Base-by-base conservation (phyloP, 2,113 vertebrate species). In the Pitta sordida region DNA sequence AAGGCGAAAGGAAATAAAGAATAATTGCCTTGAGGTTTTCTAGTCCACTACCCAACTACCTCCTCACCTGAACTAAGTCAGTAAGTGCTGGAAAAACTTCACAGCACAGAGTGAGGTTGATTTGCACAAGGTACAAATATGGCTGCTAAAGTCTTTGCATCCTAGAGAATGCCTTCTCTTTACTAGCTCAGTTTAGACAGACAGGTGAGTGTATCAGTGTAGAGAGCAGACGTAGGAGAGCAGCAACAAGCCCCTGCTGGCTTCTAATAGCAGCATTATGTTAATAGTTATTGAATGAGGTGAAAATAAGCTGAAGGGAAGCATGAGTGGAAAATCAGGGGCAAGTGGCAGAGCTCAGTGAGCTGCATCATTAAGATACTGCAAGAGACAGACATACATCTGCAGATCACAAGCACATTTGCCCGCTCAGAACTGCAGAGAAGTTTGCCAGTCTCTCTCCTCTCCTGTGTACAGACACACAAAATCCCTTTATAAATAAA, bases 271-370 rank as follows among this genome's bases (percentile, higher is more conserved):
- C 24, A 74, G 52, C 53, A 83, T 95, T 93, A 92, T 93, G 83
- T 86, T 95, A 94, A 96, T 83, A 93, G 83, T 81, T 90, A 91
- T 86, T 86, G 87, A 92, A 95, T 81, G 91, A 95, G 52, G 44
- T 88, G 86, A 86, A 94, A 95, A 96, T 92, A 96, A 96, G 70
- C 81, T 91, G 75, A 91, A 53, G 27, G 37, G 74, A 94, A 91
- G 58, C 81, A 77, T 44, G 69, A 79, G 63, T 87, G 58, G 74
- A 79, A 93, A 95, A 93, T 87, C 63, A 95, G 94, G 81, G 84
- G 58, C 76, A 93, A 94, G 80, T 71, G 77, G 81, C 73, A 81
- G 52, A 76, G 70, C 70, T 71, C 62, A 71, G 77, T 86, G 77
- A 75, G 91, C 65, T 14, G 8, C 53, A 82, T 85, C 67, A 59